phyloP scores from a whole-genome alignment of 1,140 invertebrate genomes.

The Drosophila paulistorum region DNA sequence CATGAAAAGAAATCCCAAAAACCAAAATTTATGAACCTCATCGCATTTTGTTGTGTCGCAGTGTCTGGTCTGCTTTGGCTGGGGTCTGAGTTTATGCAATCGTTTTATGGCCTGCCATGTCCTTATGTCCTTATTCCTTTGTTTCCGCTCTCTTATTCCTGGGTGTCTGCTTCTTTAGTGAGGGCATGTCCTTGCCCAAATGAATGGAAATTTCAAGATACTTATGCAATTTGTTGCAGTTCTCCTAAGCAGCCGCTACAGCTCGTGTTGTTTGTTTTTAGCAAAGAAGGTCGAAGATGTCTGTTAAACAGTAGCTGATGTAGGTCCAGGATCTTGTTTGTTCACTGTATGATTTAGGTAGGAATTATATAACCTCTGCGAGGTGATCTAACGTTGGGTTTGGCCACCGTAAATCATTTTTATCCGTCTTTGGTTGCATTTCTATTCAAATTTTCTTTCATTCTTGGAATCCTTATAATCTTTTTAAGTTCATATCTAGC shows the following conservation, averaged over 20 bases:
- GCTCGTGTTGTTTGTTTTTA: constrained; percentile 51
- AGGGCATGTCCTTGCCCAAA: constrained; percentile 60
- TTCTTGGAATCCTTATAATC: neutral
- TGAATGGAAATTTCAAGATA: constrained; percentile 43
- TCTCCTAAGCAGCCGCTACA: constrained; percentile 19
- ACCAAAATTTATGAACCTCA: constrained; percentile 68
- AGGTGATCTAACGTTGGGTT: constrained; percentile 13
- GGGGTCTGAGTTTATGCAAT: constrained; percentile 28
- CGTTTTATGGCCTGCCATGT: constrained; percentile 63
- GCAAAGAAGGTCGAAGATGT: constrained; percentile 19
- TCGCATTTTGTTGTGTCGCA: constrained; percentile 14
- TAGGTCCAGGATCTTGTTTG: constrained; percentile 2
- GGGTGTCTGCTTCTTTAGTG: constrained; percentile 57
- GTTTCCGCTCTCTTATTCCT: constrained; percentile 22
- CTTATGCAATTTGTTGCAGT: constrained; percentile 80
- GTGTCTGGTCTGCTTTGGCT: neutral
- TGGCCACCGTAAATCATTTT: neutral
- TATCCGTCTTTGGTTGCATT: neutral
- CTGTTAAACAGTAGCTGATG: constrained; percentile 54
- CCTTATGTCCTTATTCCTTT: constrained; percentile 40
- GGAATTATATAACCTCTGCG: constrained; percentile 55
- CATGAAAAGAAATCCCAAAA: constrained; percentile 39
- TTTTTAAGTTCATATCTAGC: neutral
- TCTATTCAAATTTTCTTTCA: neutral
- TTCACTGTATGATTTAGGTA: constrained; percentile 26